A percentile compares a stretch with the other conserved stretches of the same genome.
Conservation (phyloP, 2,888 invertebrate species). For the Prenolepis imparis region DNA sequence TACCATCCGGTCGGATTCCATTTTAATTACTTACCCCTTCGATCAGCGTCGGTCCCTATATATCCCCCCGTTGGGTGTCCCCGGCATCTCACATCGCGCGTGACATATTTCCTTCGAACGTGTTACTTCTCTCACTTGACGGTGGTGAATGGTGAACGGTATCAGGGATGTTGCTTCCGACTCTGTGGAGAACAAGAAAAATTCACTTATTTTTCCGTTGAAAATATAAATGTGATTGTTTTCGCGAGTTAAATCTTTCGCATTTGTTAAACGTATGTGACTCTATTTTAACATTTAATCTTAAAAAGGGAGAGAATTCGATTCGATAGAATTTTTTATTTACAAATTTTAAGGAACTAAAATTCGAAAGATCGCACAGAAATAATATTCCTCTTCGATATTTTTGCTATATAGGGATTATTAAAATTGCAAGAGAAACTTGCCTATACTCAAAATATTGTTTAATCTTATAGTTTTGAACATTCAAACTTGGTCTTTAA, state of each 20-base stretch:
- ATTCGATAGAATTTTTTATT: background rate
- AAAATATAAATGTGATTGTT: background rate
- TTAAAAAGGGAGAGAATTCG: background rate
- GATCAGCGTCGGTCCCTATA: constrained; percentile 54
- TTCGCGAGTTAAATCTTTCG: constrained; percentile 9
- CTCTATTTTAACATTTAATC: background rate
- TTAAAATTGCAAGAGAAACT: background rate
- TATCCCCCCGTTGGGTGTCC: background rate
- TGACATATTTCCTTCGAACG: constrained; percentile 12
- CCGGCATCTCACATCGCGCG: constrained; percentile 29
- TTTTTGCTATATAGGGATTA: background rate
- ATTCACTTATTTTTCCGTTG: background rate
- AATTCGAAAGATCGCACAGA: background rate
- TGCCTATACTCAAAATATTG: background rate
- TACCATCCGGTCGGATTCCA: constrained; percentile 77
- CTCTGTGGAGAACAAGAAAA: background rate
- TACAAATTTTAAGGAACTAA: background rate
- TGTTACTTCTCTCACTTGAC: constrained; percentile 26
- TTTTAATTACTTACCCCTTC: constrained; percentile 82
- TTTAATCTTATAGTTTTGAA: background rate
- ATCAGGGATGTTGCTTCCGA: background rate
- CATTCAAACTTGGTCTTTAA: background rate
- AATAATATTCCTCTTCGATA: background rate
- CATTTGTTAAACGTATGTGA: background rate
- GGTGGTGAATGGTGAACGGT: background rate